Conservation (phyloP, 2,113 vertebrate genomes). For the Phalacrocorax brasilianus region DNA sequence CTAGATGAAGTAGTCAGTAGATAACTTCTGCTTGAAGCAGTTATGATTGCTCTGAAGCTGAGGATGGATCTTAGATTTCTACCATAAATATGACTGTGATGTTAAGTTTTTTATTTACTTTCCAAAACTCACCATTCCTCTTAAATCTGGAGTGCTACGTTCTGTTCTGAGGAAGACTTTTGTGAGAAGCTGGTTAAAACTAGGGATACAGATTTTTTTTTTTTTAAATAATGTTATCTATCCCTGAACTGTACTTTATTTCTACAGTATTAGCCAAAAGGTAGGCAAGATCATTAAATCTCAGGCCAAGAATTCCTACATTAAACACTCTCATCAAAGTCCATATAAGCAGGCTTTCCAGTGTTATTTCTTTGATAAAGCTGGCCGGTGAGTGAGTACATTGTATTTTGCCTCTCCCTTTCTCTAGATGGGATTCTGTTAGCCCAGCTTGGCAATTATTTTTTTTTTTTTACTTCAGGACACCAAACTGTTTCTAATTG, state of each 20-base stretch:
- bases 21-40: not conserved
- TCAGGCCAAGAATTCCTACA: not conserved
- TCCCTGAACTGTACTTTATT: not conserved
- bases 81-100: not conserved
- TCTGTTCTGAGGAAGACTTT: not conserved
- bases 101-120: not conserved
- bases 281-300: not conserved
- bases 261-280: not conserved
- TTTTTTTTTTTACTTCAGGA: not conserved
- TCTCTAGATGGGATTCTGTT: not conserved
- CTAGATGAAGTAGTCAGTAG: not conserved
- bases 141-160: not conserved
- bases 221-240: not conserved
- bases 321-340: not conserved
- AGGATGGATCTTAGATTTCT: not conserved
- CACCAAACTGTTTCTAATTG: conserved; percentile 34
- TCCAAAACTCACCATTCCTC: not conserved
- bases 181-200: not conserved
- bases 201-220: not conserved
- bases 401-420: not conserved
- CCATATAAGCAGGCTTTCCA: not conserved
- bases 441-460: not conserved
- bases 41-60: not conserved
- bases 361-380: conserved; percentile 23
- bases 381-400: not conserved